Evolutionary conservation across 2,113 vertebrate species (phyloP).

Genomic region (Spermophilus dauricus): DNA sequence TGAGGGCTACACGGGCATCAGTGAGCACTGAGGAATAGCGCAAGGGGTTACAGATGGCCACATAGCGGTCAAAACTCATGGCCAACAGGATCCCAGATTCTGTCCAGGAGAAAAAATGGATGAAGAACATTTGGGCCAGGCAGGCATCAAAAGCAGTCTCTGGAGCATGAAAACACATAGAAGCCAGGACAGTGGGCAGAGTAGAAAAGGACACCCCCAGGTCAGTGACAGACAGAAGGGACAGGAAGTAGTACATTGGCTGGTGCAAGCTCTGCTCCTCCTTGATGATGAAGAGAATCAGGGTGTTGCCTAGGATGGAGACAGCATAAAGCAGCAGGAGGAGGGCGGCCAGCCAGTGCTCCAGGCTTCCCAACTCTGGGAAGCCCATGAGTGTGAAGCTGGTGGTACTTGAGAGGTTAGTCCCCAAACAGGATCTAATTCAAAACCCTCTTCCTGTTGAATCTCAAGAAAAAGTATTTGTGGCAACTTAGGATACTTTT

Average conservation of each 20-base stretch:
- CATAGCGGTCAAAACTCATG: constrained; percentile 76
- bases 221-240: constrained; percentile 77
- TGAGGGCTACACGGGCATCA: constrained; percentile 30
- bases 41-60: constrained; percentile 75
- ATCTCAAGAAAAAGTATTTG: neutral
- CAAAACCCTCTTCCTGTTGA: neutral
- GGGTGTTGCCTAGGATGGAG: constrained; percentile 70
- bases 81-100: constrained; percentile 78
- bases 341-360: constrained; percentile 60
- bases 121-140: constrained; percentile 82
- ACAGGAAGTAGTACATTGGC: constrained; percentile 84
- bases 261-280: constrained; percentile 78
- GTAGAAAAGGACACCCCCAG: constrained; percentile 80
- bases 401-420: neutral
- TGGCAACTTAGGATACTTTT: neutral
- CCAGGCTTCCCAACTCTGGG: constrained; percentile 55
- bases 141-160: constrained; percentile 75
- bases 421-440: neutral
- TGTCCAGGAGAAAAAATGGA: constrained; percentile 77
- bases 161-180: constrained; percentile 71
- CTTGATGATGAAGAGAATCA: constrained; percentile 76
- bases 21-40: constrained; percentile 70
- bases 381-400: constrained; percentile 76
- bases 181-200: constrained; percentile 75
- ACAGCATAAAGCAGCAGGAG: constrained; percentile 71